Conservation (phyloP, 2,797 vertebrate species). For the Gambusia yucatana region DNA sequence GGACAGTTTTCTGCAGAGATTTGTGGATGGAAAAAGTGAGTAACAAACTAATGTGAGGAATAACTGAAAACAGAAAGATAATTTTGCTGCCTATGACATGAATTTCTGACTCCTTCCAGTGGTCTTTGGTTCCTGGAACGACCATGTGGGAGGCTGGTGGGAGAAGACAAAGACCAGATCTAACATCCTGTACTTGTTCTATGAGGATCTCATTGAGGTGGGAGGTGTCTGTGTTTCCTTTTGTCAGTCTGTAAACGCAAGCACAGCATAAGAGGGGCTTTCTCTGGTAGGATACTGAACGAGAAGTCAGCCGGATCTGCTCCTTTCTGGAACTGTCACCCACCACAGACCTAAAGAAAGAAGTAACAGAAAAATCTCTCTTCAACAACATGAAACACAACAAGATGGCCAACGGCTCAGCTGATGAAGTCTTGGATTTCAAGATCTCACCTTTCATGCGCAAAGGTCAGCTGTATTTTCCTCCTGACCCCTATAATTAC, state of each 20-base stretch:
- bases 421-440: conserved; percentile 17
- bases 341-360: conserved; percentile 12
- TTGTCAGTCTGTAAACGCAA: not conserved
- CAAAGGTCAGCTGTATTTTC: conserved; percentile 6
- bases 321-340: conserved; percentile 27
- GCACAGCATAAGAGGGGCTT: not conserved
- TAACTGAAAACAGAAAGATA: not conserved
- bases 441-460: conserved; percentile 29
- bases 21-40: conserved; percentile 68
- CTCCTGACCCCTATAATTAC: conserved; percentile 35
- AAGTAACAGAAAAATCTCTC: conserved; percentile 25
- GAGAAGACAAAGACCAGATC: conserved; percentile 76
- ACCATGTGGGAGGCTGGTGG: conserved; percentile 82
- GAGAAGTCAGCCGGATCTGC: conserved; percentile 58
- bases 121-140: conserved; percentile 81
- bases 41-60: not conserved
- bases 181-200: conserved; percentile 83
- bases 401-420: conserved; percentile 17
- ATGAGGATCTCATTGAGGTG: conserved; percentile 85
- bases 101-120: conserved; percentile 50
- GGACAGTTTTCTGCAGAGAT: conserved; percentile 69
- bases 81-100: not conserved
- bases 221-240: conserved; percentile 26
- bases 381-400: conserved; percentile 38
- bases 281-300: conserved; percentile 75